Evolutionary conservation across 1,140 invertebrate species (phyloP).

Genomic region (Drosophila simulans): DNA sequence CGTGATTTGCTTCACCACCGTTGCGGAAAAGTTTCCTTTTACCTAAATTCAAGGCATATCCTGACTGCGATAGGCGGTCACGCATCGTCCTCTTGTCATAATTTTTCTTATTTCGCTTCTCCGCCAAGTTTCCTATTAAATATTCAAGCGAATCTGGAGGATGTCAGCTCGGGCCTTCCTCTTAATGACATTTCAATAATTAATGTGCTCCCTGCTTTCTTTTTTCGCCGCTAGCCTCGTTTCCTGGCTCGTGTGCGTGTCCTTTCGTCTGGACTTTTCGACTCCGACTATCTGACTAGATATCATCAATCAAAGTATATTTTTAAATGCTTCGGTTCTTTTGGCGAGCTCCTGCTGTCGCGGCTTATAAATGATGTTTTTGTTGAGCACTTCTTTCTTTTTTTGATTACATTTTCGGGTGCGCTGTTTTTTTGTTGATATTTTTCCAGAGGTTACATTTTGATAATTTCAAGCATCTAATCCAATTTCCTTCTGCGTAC

Average conservation of each 20-base stretch:
- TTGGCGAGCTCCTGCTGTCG: slow-evolving; percentile 62
- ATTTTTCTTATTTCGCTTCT: slow-evolving; percentile 52
- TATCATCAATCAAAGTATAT: slow-evolving; percentile 74
- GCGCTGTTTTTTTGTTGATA: slow-evolving; percentile 21
- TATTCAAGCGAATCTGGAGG: slow-evolving; percentile 79
- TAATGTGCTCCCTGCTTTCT: slow-evolving; percentile 68
- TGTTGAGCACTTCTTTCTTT: slow-evolving; percentile 40
- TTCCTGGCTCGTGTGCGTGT: slow-evolving; percentile 68
- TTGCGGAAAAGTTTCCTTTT: slow-evolving; percentile 17
- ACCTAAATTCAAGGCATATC: slow-evolving; percentile 49
- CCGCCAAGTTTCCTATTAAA: slow-evolving; percentile 66
- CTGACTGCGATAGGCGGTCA: slow-evolving; percentile 60
- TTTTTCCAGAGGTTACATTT: slow-evolving; percentile 72
- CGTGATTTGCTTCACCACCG: slow-evolving; percentile 66
- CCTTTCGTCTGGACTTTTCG: slow-evolving; percentile 69
- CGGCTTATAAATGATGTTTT: slow-evolving; percentile 79
- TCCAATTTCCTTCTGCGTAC: slow-evolving; percentile 51
- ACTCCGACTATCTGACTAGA: slow-evolving; percentile 57
- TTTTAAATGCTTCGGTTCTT: slow-evolving; percentile 73
- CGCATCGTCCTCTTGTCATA: slow-evolving; percentile 73
- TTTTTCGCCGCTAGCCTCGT: slow-evolving; percentile 37
- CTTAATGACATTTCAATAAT: slow-evolving; percentile 83
- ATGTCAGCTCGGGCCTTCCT: slow-evolving; percentile 66
- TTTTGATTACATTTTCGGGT: slow-evolving; percentile 61
- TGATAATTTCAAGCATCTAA: slow-evolving; percentile 44